Base-by-base conservation (phyloP, 2,797 vertebrate genomes). In the Cephalopachus bancanus region DNA sequence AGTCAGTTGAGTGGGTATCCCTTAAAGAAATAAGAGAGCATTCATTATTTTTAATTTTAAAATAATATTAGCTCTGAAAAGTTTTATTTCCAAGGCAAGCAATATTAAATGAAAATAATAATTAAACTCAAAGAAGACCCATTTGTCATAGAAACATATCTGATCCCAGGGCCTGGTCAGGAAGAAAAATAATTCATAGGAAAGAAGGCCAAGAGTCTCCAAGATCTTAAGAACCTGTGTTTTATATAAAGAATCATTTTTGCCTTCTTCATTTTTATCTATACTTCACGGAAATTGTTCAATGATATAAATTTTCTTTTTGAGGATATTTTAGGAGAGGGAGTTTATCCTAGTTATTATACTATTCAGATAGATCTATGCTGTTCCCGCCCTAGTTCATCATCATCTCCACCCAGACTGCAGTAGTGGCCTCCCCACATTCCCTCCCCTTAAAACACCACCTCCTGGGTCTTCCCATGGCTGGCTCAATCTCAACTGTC, bases 81-180 rank as follows among this genome's bases (percentile, higher is more conserved):
- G 28, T 94, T 94, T 94, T 94, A 91, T 97, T 87, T 90, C 69
- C 75, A 71, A 69, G 53, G 74, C 15, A 72, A 55, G 76, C 78
- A 72, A 94, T 74, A 86, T 44, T 67, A 96, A 97, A 97, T 93
- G 85, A 97, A 97, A 98, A 93, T 79, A 94, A 88, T 97, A 86
- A 96, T 95, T 75, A 83, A 84, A 96, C 93, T 37, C 75, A 81
- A 93, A 95, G 72, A 74, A 96, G 92, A 83, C 17, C 53, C 53
- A 93, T 97, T 96, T 95, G 79, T 97, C 95, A 94, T 26, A 83
- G 92, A 86, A 95, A 91, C 57, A 51, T 90, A 96, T 97, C 96
- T 94, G 91, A 95, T 95, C 72, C 64, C 44, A 92, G 37, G 59
- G 78, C 65, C 53, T 91, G 20, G 75, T 88, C 60, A 92, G 84